Percentiles rank a stretch among this genome's conserved stretches.
These are phyloP conservation scores for Colletes gigas DNA, from an alignment of 1,140 invertebrate species.

Conservation along the genomic window DNA sequence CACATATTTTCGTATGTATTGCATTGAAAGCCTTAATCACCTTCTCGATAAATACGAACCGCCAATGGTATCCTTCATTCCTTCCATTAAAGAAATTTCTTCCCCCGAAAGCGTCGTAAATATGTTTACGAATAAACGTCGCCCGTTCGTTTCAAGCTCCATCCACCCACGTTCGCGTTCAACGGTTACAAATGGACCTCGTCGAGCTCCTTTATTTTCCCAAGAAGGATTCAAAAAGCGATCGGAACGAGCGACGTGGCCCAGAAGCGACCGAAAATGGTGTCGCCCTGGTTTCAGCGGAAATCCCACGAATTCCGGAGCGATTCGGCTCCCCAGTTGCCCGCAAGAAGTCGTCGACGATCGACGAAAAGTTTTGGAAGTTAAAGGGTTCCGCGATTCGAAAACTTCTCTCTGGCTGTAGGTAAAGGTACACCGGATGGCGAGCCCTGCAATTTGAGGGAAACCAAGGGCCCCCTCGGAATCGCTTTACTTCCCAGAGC, in stretches of 20 bases:
- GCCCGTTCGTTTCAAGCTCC: too few relatives aligned
- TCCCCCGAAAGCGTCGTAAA: too few relatives aligned
- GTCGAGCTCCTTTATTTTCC: neutral
- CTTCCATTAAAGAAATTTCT: too few relatives aligned
- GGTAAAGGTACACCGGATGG: neutral
- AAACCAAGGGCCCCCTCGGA: neutral
- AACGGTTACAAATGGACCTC: too few relatives aligned
- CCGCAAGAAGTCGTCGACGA: neutral
- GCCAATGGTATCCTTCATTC: too few relatives aligned
- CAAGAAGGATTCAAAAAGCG: constrained; percentile 11
- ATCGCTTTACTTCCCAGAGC: too few relatives aligned
- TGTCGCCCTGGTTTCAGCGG: neutral
- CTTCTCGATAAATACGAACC: too few relatives aligned
- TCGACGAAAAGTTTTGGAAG: constrained; percentile 4
- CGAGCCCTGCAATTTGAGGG: neutral
- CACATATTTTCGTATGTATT: too few relatives aligned
- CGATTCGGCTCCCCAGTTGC: neutral
- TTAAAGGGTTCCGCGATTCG: constrained; percentile 8
- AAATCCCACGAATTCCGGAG: constrained; percentile 13
- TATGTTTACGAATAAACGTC: too few relatives aligned
- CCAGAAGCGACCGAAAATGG: neutral
- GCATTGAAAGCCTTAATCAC: too few relatives aligned
- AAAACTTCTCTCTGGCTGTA: neutral
- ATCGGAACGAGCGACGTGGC: constrained; percentile 15
- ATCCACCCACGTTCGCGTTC: too few relatives aligned